Evolutionary conservation across 2,797 vertebrate species (phyloP), one percentile per base, ranked within the genome.

Genomic region (Molossus molossus): DNA sequence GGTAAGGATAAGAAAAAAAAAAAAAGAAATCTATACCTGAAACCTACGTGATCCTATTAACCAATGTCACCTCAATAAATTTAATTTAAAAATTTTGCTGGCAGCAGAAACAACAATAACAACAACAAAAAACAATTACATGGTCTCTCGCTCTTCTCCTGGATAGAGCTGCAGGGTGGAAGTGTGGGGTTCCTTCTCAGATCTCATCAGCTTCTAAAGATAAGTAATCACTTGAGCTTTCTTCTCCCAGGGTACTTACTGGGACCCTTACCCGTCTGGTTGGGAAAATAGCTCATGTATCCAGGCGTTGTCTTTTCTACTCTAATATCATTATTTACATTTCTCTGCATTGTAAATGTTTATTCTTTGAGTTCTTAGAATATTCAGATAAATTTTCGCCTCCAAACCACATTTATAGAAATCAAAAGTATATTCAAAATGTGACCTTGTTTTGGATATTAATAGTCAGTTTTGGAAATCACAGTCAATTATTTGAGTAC

Each of bases 301-400:
- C 8, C 15, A 2, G 10, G 57, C 57, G 53, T 23, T 40, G 4
- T 76, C 3, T 11, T 57, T 77, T 48, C 25, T 33, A 50, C 7
- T 57, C 0, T 20, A 14, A 29, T 25, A 21, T 48, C 6, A 53
- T 40, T 40, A 58, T 75, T 67, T 67, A 37, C 1, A 20, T 75
- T 79, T 50, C 4, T 11, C 18, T 48, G n/a, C 9, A 6, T 13
- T 33, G 27, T 33, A 14, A 27, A 48, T 55, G 3, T 81, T 77
- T 73, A 73, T 27, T 48, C 5, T 45, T 17, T 94, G 15, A 64
- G 50, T 33, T 27, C 4, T 76, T 87, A 9, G 25, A 55, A 60
- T 87, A 55, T 50, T 50, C 13, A 65, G 48, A 69, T 87, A 14
- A 89, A 75, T 84, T 89, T 91, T 91, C 11, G 23, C 7, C 40